A percentile compares a stretch with the other conserved stretches of the same genome.
Evolutionary conservation across 2,888 invertebrate species (phyloP).

Genomic region (Lathronympha strigana): DNA sequence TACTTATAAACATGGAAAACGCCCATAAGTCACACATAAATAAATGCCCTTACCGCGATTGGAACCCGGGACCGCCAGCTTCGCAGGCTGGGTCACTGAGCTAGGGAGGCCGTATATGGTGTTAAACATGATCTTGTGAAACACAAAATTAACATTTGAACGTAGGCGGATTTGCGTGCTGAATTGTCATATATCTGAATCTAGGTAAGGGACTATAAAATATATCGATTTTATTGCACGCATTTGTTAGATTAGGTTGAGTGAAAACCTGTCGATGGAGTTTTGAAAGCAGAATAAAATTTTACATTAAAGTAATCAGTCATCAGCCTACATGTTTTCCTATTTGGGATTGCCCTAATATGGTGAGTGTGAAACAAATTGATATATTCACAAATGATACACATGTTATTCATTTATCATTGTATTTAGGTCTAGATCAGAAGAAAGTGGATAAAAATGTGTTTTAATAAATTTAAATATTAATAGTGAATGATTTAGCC

Average conservation of each 20-base stretch:
- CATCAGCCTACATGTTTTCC: constrained; percentile 32
- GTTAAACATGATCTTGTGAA: too few species aligned
- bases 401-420: constrained; percentile 20
- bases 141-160: constrained; percentile 10
- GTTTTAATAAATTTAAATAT: too few species aligned
- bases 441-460: background rate
- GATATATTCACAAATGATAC: background rate
- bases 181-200: constrained; percentile 20
- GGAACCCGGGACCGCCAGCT: too few species aligned
- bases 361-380: constrained; percentile 31
- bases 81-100: too few species aligned
- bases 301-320: constrained; percentile 26
- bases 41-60: too few species aligned
- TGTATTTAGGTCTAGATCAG: background rate
- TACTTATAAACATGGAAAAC: too few species aligned
- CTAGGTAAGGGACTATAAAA: constrained; percentile 4
- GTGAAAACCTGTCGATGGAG: constrained; percentile 5
- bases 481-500: too few species aligned
- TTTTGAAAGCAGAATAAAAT: constrained; percentile 10
- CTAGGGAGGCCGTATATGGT: too few species aligned
- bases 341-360: constrained; percentile 11
- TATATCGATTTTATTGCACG: constrained; percentile 10
- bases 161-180: constrained; percentile 19
- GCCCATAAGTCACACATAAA: constrained; percentile 49
- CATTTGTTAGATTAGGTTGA: constrained; percentile 15